Conservation (phyloP, 1,140 invertebrate genomes). For the Ostrea denselamellosa region DNA sequence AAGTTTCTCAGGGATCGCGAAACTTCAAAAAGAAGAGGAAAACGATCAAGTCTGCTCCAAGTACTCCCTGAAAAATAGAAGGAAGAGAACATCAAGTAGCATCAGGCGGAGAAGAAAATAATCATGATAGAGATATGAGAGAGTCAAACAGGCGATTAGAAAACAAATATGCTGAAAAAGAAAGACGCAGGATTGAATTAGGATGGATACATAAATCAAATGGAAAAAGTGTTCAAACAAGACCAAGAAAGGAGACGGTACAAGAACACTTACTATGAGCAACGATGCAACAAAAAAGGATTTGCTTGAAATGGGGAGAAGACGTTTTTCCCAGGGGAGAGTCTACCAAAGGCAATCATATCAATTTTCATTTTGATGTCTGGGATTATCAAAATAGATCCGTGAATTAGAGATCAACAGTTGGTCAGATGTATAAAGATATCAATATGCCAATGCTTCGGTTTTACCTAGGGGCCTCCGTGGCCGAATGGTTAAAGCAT, state of each 20-base stretch:
- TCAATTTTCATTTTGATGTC: neutral
- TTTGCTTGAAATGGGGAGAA: too few species aligned
- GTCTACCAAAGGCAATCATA: neutral
- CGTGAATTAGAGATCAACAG: constrained; percentile 23
- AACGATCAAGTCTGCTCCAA: neutral
- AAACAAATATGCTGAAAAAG: too few species aligned
- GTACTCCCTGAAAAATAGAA: neutral
- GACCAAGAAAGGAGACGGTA: constrained; percentile 46
- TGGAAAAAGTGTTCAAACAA: constrained; percentile 41
- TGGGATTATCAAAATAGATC: constrained; percentile 34
- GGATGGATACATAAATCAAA: constrained; percentile 35
- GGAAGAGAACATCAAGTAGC: neutral
- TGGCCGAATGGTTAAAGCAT: too few species aligned
- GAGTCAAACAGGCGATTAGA: too few species aligned
- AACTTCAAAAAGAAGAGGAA: neutral
- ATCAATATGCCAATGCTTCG: too few species aligned
- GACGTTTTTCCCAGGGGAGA: constrained; percentile 48
- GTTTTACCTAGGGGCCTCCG: too few species aligned
- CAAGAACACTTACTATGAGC: constrained; percentile 42
- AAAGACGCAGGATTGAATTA: constrained; percentile 20
- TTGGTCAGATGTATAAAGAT: constrained; percentile 45
- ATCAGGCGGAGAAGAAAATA: constrained; percentile 4
- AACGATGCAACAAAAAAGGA: too few species aligned
- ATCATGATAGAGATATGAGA: too few species aligned
- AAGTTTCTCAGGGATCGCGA: too few species aligned